A percentile compares a stretch with the other conserved stretches of the same genome.
Evolutionary conservation across 2,888 invertebrate species (phyloP).

Genomic region (Callosobruchus maculatus): DNA sequence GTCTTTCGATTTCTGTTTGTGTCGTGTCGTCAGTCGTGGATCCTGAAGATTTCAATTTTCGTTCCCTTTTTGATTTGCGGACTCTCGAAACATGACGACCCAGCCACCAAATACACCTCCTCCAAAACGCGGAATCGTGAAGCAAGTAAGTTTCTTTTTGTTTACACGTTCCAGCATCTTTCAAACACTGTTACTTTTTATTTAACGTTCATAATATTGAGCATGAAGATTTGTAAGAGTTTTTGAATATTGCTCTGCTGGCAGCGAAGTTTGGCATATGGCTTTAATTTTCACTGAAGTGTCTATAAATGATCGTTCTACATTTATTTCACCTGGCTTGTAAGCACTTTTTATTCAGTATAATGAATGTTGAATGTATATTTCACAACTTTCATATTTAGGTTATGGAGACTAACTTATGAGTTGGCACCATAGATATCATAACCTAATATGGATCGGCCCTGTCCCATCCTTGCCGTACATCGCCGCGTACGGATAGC

Average conservation of each 20-base stretch:
- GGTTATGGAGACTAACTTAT: constrained; percentile 23
- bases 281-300: neutral
- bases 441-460: too few relatives aligned
- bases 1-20: neutral
- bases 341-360: neutral
- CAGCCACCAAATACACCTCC: constrained; percentile 33
- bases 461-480: too few relatives aligned
- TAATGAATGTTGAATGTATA: neutral
- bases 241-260: constrained; percentile 37
- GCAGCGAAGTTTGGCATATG: constrained; percentile 28
- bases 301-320: neutral
- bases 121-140: constrained; percentile 57
- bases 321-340: neutral
- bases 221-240: neutral
- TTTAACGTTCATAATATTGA: neutral
- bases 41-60: constrained; percentile 14
- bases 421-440: constrained; percentile 42
- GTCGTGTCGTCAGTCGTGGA: neutral
- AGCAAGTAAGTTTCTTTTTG: constrained; percentile 52
- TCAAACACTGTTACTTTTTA: neutral
- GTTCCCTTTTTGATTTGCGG: constrained; percentile 11
- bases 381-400: constrained; percentile 10
- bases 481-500: too few relatives aligned
- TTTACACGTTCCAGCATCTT: neutral
- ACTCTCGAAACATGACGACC: constrained; percentile 24